Percentiles rank a stretch among this genome's conserved stretches.
Conservation (phyloP, 2,113 vertebrate species). For the Microtus oregoni region DNA sequence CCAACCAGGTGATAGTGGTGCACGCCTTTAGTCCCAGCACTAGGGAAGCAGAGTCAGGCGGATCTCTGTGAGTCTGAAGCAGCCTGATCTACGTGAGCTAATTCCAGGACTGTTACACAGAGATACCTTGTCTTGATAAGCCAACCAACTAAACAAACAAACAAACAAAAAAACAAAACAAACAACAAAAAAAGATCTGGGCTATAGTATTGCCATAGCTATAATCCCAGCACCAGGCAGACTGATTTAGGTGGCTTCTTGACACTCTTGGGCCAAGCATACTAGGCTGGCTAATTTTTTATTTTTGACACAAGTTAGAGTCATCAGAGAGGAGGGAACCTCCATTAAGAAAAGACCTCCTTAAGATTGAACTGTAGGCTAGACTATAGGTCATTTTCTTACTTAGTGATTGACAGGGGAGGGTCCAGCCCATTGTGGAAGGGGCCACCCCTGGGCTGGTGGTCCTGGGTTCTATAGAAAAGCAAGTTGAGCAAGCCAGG, state of each 20-base stretch:
- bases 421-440: background rate
- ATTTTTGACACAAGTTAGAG: background rate
- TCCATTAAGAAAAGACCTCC: background rate
- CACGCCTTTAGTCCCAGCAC: no score
- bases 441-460: background rate
- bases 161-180: no score
- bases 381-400: background rate
- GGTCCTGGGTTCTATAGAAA: background rate
- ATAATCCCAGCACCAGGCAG: no score
- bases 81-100: no score
- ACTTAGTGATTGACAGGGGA: background rate
- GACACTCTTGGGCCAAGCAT: no score
- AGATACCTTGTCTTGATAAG: no score
- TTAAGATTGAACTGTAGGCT: background rate
- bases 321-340: background rate
- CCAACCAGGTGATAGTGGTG: no score
- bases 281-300: background rate
- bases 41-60: no score
- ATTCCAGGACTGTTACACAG: no score
- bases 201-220: background rate
- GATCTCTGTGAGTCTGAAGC: no score
- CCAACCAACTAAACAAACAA: no score
- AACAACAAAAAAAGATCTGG: background rate
- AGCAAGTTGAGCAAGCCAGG: background rate
- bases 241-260: background rate